Evolutionary conservation across 1,140 invertebrate species (phyloP), one percentile per base, ranked within the genome.

Genomic region (Lepeophtheirus salmonis): DNA sequence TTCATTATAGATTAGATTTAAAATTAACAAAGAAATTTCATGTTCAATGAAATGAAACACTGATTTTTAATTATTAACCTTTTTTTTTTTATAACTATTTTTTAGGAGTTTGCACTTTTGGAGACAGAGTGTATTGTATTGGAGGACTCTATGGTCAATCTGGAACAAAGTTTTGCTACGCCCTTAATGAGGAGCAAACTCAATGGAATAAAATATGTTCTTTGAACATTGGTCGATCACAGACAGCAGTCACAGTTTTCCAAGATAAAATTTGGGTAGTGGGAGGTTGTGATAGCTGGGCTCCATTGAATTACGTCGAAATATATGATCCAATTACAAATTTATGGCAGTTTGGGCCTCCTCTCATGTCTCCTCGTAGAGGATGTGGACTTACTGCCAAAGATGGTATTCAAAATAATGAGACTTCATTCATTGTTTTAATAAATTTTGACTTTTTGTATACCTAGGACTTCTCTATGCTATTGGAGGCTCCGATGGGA

Each of bases 81-180:
- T n/a, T n/a, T n/a, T n/a, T n/a, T n/a, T n/a, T n/a, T n/a, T n/a
- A n/a, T n/a, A n/a, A n/a, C n/a, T n/a, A 2, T 57, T 57, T 58
- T 61, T n/a, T 66, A 78, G 84, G 83, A 54, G 81, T 86, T 24
- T 84, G 82, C 62, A 77, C 76, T 16, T 65, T 85, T 26, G 75
- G 80, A 64, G 77, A 72, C n/a, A 75, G 78, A 62, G 74, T 87
- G 56, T 87, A 82, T 72, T 82, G 83, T 67, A 76, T 87, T 60
- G 86, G 87, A 25, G 86, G 86, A 23, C 84, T 81, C 78, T 82
- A 80, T 65, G 85, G 83, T 24, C 81, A 86, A 67, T 71, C 74
- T 60, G 82, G 80, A 25, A 78, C 86, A 24, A 79, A 79, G 63
- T 78, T 81, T 63, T 86, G 84, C 72, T 81, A 88, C 69, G 74